A percentile compares a stretch with the other conserved stretches of the same genome.
Conservation (phyloP, 1,140 invertebrate genomes). For the Euura saliciscinereae region DNA sequence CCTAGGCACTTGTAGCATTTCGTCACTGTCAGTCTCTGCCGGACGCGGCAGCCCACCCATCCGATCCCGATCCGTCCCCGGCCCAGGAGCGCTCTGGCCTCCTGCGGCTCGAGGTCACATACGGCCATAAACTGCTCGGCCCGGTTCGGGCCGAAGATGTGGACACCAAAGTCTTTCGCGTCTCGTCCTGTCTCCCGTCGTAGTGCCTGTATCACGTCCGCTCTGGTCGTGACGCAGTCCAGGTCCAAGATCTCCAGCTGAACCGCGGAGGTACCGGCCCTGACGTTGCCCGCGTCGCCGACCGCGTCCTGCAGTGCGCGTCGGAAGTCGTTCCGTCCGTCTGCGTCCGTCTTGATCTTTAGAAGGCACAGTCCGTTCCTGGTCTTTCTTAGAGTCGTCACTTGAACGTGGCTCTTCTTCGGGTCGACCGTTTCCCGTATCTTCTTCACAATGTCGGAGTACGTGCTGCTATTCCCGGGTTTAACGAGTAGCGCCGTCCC, state of each 20-base stretch:
- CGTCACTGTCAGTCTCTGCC: constrained; percentile 16
- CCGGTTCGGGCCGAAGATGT: constrained; percentile 20
- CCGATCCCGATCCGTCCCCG: constrained; percentile 18
- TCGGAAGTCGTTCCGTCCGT: constrained; percentile 15
- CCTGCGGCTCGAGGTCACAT: constrained; percentile 18
- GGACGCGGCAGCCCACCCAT: constrained; percentile 22
- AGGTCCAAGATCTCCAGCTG: constrained; percentile 19
- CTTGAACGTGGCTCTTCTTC: constrained; percentile 12
- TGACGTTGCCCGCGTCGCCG: no score
- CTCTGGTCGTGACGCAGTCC: constrained; percentile 11
- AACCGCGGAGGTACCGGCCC: constrained; percentile 1
- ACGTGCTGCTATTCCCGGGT: constrained; percentile 13
- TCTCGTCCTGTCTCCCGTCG: constrained; percentile 19
- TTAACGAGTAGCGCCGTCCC: constrained; percentile 16
- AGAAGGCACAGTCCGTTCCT: constrained; percentile 16
- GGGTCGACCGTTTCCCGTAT: constrained; percentile 17
- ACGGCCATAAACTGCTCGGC: constrained; percentile 20
- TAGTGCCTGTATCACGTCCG: constrained; percentile 12
- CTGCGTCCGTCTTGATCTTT: constrained; percentile 16
- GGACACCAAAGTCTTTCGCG: constrained; percentile 15
- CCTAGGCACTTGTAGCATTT: constrained; percentile 8
- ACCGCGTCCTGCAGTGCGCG: neutral
- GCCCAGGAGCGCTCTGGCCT: constrained; percentile 12
- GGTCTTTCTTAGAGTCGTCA: constrained; percentile 16
- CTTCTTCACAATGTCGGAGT: constrained; percentile 17